Percentiles rank a stretch among this genome's conserved stretches.
Evolutionary conservation across 2,888 invertebrate species (phyloP).

Genomic region (Apamea monoglypha): DNA sequence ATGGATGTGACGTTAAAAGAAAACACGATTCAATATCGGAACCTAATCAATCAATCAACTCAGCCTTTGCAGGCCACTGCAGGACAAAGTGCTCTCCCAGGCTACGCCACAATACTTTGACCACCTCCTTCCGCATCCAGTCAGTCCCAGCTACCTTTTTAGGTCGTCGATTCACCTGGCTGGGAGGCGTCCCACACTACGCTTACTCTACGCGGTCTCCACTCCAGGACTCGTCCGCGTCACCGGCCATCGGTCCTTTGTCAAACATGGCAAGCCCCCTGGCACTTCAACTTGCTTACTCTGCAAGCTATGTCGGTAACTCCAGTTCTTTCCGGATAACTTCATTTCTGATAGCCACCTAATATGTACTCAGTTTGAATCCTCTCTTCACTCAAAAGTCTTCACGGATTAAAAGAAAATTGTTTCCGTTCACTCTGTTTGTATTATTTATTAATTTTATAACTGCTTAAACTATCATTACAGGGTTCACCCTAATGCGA

Average conservation of each 20-base stretch:
- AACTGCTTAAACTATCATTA: too few species aligned
- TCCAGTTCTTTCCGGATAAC: neutral
- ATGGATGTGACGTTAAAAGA: conserved; percentile 27
- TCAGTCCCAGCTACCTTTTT: neutral
- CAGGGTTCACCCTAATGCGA: too few species aligned
- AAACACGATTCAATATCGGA: conserved; percentile 16
- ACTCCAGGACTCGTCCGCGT: neutral
- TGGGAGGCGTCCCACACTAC: too few species aligned
- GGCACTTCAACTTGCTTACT: neutral
- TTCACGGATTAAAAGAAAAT: conserved; percentile 16
- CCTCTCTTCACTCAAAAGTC: neutral
- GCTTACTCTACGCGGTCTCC: neutral
- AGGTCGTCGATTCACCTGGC: neutral
- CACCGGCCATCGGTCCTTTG: neutral
- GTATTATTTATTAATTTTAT: too few species aligned
- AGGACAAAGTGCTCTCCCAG: neutral
- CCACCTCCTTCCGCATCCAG: neutral
- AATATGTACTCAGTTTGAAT: neutral
- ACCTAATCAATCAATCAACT: neutral
- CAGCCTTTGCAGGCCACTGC: neutral
- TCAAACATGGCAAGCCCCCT: neutral
- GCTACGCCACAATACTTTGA: neutral
- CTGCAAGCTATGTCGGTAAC: too few species aligned
- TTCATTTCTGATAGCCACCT: neutral
- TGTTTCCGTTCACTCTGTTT: neutral